These are phyloP conservation scores for Macaria notata DNA, from an alignment of 2,888 invertebrate genomes.

Conservation along the genomic window DNA sequence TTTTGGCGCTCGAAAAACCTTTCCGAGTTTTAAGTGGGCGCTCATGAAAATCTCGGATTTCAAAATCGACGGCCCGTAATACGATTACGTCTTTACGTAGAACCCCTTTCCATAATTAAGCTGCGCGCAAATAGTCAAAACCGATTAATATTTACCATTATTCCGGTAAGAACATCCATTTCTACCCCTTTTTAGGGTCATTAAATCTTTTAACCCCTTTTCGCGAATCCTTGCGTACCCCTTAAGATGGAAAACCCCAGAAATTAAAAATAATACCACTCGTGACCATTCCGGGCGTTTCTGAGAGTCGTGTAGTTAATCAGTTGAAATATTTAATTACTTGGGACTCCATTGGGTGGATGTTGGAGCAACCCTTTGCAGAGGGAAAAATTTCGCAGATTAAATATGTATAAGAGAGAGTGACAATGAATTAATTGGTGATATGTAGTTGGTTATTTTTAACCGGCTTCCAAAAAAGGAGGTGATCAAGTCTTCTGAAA, in stretches of 20 bases:
- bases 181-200: conserved; percentile 49
- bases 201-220: conserved; percentile 60
- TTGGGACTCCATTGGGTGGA: conserved; percentile 53
- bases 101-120: conserved; percentile 30
- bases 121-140: conserved; percentile 48
- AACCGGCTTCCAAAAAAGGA: no score
- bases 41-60: conserved; percentile 14
- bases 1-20: not conserved
- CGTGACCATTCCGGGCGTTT: conserved; percentile 56
- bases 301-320: conserved; percentile 71
- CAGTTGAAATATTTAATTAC: conserved; percentile 81
- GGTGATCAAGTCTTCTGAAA: no score
- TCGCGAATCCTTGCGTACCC: conserved; percentile 59
- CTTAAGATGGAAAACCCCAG: conserved; percentile 41
- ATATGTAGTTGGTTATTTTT: conserved; percentile 2
- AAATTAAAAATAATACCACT: conserved; percentile 76
- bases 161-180: conserved; percentile 58
- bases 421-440: conserved; percentile 18
- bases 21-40: conserved; percentile 6
- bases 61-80: conserved; percentile 24
- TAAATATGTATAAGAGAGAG: conserved; percentile 27
- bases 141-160: conserved; percentile 68
- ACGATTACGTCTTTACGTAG: conserved; percentile 18
- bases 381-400: conserved; percentile 31
- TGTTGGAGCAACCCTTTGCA: conserved; percentile 51